Percentiles rank a stretch among this genome's conserved stretches.
These are phyloP conservation scores for Cepaea hortensis DNA, from an alignment of 2,888 invertebrate species.

Conservation along the genomic window DNA sequence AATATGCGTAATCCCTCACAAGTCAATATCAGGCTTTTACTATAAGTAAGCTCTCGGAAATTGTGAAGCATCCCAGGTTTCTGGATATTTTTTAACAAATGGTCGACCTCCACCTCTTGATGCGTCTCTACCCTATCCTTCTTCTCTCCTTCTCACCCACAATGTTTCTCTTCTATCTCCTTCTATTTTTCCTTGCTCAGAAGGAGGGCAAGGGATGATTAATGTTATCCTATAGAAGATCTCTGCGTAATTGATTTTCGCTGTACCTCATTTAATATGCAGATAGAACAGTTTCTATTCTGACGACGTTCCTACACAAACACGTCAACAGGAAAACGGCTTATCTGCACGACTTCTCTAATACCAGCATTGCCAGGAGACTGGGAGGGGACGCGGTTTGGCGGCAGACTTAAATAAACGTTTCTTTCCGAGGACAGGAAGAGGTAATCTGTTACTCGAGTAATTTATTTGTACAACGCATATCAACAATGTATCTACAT, in stretches of 20 bases:
- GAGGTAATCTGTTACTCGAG: no score
- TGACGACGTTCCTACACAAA: background rate
- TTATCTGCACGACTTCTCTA: background rate
- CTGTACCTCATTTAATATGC: conserved; percentile 32
- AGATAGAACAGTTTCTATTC: conserved; percentile 18
- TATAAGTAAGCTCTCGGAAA: no score
- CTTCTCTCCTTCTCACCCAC: background rate
- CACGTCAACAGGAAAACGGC: background rate
- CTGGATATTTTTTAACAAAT: no score
- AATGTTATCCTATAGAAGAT: conserved; percentile 12
- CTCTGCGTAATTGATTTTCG: conserved; percentile 13
- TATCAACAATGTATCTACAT: no score
- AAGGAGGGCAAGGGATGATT: background rate
- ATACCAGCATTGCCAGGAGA: background rate
- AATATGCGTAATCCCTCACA: no score
- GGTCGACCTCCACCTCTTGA: no score
- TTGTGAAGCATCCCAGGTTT: no score
- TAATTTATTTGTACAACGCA: no score
- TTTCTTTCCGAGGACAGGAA: no score
- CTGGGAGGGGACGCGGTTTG: no score
- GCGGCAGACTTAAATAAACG: no score
- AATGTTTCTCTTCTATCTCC: background rate
- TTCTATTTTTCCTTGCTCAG: background rate
- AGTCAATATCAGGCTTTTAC: no score
- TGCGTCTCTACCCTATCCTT: background rate